Base-by-base conservation (phyloP, 2,888 invertebrate genomes). In the Trichopoda pennipes region DNA sequence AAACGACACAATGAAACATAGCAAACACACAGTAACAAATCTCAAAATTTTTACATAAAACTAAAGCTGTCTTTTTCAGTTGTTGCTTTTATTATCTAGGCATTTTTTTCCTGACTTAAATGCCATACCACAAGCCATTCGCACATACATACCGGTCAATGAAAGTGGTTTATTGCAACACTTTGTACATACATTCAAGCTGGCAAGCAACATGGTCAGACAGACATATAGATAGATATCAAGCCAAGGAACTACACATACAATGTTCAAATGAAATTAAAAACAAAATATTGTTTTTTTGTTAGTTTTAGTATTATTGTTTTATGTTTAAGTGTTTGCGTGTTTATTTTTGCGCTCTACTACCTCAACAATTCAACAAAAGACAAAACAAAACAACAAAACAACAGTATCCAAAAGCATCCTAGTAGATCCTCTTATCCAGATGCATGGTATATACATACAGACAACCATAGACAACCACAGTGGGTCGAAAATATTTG, bases 301-400 rank as follows among this genome's bases (percentile, higher is more conserved):
- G 38, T 63, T 47, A 21, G 10, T 49, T 49, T 69, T 68, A 14
- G 28, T 69, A 21, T 68, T 76, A 63, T 77, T 77, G 53, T 55
- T 63, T 44, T 75, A 55, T 61, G 47, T 63, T 69, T 88, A 87
- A 86, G 88, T 87, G 88, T 88, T 88, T 88, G 87, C 88, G 88
- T 88, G 80, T 85, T 85, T 84, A 82, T 84, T 84, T 85, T 85
- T 81, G 73, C 77, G 73, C 77, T 75, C 68, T 56, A 61, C 73
- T 69, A 70, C 64, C 64, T 68, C 72, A 75, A 72, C 83, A 68
- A 35, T 72, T 55, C 21, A 51, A 64, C 53, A 61, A 44, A 38
- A 28, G 21, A 47, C 28, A 17, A 14, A 56, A 38, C 4, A 38
- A 35, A 38, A 72, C 12, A 44, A 70, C 44, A 32, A 53, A 72